Conservation (phyloP, 2,797 vertebrate species). For the Enteromius treurensis region DNA sequence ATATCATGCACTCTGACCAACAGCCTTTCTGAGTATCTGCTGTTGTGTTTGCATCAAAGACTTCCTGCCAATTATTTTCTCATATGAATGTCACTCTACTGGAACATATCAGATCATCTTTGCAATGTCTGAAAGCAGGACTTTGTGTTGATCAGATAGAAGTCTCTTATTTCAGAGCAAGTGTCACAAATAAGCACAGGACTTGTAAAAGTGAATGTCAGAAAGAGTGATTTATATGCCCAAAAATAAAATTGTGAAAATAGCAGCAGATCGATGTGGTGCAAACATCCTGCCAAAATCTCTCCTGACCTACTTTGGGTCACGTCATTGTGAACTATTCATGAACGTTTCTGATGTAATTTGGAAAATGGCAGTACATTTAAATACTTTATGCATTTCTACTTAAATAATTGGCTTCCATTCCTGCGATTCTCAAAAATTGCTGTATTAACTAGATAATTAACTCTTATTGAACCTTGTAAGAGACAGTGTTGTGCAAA, state of each 20-base stretch:
- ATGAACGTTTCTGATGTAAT: neutral
- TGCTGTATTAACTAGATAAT: neutral
- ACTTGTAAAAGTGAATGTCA: neutral
- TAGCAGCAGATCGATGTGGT: neutral
- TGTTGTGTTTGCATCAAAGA: neutral
- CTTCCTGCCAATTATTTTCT: neutral
- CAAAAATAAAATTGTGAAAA: slow-evolving; percentile 1
- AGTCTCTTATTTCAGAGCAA: neutral
- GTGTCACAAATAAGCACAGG: neutral
- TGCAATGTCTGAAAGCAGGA: neutral
- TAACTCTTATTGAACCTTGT: neutral
- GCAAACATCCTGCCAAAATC: slow-evolving; percentile 46
- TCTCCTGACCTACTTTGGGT: slow-evolving; percentile 45
- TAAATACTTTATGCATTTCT: neutral
- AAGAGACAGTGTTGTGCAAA: neutral
- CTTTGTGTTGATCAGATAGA: neutral
- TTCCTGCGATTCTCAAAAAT: neutral
- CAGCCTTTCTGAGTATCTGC: neutral
- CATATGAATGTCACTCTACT: neutral
- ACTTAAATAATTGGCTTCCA: neutral
- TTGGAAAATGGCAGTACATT: neutral
- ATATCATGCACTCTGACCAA: neutral
- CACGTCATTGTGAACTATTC: neutral
- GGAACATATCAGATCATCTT: neutral
- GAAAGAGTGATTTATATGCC: neutral